phyloP scores from a whole-genome alignment of 2,113 vertebrate genomes.

The Octodon degus region DNA sequence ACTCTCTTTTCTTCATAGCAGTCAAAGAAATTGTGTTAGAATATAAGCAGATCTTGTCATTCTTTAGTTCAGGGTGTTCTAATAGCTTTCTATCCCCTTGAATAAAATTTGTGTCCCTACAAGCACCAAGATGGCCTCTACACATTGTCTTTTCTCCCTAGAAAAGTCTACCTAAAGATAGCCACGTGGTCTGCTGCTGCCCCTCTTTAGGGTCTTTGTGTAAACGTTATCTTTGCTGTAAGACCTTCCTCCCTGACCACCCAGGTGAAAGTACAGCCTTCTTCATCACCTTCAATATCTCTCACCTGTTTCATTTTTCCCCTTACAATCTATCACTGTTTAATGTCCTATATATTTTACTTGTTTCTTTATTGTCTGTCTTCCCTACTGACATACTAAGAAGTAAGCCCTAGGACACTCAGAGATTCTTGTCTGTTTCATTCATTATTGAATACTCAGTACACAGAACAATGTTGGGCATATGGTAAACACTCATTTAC shows the following conservation, averaged over 20 bases:
- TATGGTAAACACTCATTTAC: not conserved
- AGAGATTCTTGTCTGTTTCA: conserved; percentile 16
- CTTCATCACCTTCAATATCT: not conserved
- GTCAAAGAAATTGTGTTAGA: not conserved
- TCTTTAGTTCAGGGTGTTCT: not conserved
- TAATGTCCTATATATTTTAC: not conserved
- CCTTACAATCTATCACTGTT: not conserved
- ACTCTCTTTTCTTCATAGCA: not conserved
- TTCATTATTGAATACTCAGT: not conserved
- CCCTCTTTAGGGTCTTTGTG: not conserved
- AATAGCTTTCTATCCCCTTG: not conserved
- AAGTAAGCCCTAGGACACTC: not conserved
- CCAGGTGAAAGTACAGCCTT: not conserved
- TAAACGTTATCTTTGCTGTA: not conserved
- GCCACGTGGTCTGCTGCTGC: not conserved
- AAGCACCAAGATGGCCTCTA: not conserved
- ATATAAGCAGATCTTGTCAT: not conserved
- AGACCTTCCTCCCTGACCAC: not conserved
- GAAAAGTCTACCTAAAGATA: not conserved
- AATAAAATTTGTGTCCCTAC: not conserved
- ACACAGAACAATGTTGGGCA: not conserved
- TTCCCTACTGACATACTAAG: not conserved
- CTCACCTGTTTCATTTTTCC: not conserved
- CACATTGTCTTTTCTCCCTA: not conserved
- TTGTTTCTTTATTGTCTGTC: not conserved